Evolutionary conservation across 1,140 invertebrate genomes (phyloP).

Genomic region (Platyscapa corneri): DNA sequence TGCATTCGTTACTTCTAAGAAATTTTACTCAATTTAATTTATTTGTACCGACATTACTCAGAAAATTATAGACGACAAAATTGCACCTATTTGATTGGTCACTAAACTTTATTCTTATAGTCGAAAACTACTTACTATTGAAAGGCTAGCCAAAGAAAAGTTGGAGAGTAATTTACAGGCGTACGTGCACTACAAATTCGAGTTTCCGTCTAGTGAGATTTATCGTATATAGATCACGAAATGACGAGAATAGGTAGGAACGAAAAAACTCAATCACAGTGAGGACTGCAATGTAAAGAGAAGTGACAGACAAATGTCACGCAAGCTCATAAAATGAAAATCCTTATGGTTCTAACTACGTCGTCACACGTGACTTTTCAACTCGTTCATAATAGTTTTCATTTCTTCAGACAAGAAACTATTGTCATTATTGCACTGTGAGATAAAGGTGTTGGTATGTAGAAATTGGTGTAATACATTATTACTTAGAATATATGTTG

Average conservation of each 20-base stretch:
- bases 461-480: conserved; percentile 10
- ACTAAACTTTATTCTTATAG: not conserved
- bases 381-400: conserved; percentile 52
- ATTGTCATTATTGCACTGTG: not conserved
- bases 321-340: conserved; percentile 59
- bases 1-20: no score
- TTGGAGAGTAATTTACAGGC: not conserved
- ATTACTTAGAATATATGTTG: conserved; percentile 8
- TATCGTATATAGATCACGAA: conserved; percentile 48
- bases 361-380: conserved; percentile 35
- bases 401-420: not conserved
- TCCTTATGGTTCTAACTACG: conserved; percentile 56
- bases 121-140: no score
- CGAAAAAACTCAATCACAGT: conserved; percentile 34
- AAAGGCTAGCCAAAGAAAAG: not conserved
- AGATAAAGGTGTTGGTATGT: not conserved
- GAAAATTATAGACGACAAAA: no score
- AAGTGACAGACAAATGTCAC: not conserved
- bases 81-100: not conserved
- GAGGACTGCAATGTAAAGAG: not conserved
- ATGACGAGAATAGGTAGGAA: conserved; percentile 2
- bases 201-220: conserved; percentile 54
- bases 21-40: no score
- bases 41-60: no score
- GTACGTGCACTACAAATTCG: conserved; percentile 41